Base-by-base conservation (phyloP, 2,113 vertebrate genomes). In the Ifrita kowaldi region DNA sequence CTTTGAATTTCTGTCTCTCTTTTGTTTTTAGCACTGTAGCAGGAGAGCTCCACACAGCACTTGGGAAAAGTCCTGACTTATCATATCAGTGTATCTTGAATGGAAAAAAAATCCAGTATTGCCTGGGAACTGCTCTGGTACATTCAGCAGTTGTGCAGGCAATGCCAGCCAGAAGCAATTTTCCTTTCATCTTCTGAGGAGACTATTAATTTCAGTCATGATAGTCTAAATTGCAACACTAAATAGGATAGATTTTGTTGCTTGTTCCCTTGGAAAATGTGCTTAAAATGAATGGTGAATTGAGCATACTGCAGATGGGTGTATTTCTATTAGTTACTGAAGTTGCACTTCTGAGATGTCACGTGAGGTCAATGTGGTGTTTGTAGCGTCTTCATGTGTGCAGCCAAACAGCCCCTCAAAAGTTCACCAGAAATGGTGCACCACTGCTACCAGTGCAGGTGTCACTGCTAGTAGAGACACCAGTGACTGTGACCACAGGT, bases 151-250 rank as follows among this genome's bases (percentile, higher is more conserved):
- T 84, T 92, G 57, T 63, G 41, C 68, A 28, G 84, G 28, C 59
- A 84, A 1, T 7, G 24, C 46, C 60, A 84, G n/a, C 49, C 20
- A 73, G n/a, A 65, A 39, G 64, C 50, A 89, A 18, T 86, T 92
- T 89, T 76, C 67, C n/a, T 84, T 94, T 90, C 35, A 53, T 87
- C 64, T 77, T 89, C 42, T 77, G 55, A 87, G 84, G 46, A 80
- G n/a, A 49, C 41, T 79, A 21, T 74, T 91, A 64, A 84, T 95
- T 88, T 90, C 50, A 80, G 47, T 70, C 55, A 57, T 32, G 46
- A 73, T 68, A 91, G 77, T 60, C 64, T 89, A 70, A 84, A 76
- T 76, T 89, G 15, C 49, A 73, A 33, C 55, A 86, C 53, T 76
- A 90, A 95, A 71, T 57, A 35, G 63, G 53, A n/a, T 32, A 71